Base-by-base conservation (phyloP, 1,140 invertebrate genomes). In the Lepidotrigona ventralis region DNA sequence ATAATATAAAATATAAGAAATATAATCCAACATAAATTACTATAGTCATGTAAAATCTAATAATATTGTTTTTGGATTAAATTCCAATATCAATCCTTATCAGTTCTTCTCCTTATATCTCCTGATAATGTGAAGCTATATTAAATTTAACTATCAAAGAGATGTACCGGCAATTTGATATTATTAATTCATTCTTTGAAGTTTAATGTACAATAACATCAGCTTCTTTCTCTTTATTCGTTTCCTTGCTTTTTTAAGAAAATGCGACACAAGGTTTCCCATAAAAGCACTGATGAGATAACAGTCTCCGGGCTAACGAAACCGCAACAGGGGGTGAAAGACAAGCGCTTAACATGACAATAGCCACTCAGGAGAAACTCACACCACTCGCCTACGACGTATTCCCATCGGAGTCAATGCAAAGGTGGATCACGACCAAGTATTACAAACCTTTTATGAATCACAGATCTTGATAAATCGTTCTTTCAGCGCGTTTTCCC, bases 391-490 rank as follows among this genome's bases (percentile, higher is more conserved):
- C n/a, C 68, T 51, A 19, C 58, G 19, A 58, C 51, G 54, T 70
- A 81, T 85, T 64, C 71, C 73, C 78, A 53, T 63, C 68, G n/a
- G 68, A 88, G 82, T 83, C 81, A 66, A 86, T 86, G 88, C 79
- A 83, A 87, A 91, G 87, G 75, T 80, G 86, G 85, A 88, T 79
- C 84, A 70, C 81, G 80, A 85, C 68, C 73, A 76, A 90, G 91
- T 90, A 91, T 91, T 91, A 92, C 82, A 86, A 89, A 86, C 88
- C 89, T 91, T 91, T 92, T 91, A 91, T 90, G 88, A 91, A 88
- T 89, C 87, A 68, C 81, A 90, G 86, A 91, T 91, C 91, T 89
- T 91, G 91, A 92, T 91, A 88, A 91, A 92, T 92, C 86, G 90
- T 88, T 85, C 77, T 87, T 76, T 78, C 56, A 56, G 80, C 71